Conservation (phyloP, 2,113 vertebrate genomes). For the Saguinus imperator region DNA sequence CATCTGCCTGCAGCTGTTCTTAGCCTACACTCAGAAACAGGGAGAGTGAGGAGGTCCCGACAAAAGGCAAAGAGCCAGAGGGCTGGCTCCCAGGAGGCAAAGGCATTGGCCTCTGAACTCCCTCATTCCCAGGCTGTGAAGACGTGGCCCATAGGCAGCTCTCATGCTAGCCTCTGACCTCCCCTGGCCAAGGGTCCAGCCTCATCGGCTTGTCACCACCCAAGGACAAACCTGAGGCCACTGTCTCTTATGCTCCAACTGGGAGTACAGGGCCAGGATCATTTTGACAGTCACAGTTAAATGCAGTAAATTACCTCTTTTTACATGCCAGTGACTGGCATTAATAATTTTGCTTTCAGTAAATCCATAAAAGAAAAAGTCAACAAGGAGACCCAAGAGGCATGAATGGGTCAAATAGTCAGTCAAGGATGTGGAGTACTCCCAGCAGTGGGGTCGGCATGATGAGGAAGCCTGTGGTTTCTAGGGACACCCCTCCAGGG, state of each 20-base stretch:
- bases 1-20: not conserved
- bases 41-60: not conserved
- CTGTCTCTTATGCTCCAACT: not conserved
- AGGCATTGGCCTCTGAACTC: too few relatives aligned
- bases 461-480: not conserved
- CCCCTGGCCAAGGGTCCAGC: not conserved
- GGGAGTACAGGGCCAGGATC: not conserved
- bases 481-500: too few relatives aligned
- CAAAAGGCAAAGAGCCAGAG: not conserved
- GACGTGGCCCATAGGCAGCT: not conserved
- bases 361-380: not conserved
- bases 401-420: too few relatives aligned
- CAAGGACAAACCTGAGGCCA: not conserved
- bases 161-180: not conserved
- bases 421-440: accelerated
- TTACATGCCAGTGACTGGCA: not conserved
- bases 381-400: not conserved
- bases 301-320: not conserved
- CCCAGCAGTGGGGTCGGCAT: not conserved
- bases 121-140: not conserved
- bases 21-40: not conserved
- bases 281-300: not conserved
- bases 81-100: not conserved
- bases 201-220: not conserved
- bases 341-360: not conserved